Base-by-base conservation (phyloP, 2,113 vertebrate species). In the Ramphastos sulfuratus region DNA sequence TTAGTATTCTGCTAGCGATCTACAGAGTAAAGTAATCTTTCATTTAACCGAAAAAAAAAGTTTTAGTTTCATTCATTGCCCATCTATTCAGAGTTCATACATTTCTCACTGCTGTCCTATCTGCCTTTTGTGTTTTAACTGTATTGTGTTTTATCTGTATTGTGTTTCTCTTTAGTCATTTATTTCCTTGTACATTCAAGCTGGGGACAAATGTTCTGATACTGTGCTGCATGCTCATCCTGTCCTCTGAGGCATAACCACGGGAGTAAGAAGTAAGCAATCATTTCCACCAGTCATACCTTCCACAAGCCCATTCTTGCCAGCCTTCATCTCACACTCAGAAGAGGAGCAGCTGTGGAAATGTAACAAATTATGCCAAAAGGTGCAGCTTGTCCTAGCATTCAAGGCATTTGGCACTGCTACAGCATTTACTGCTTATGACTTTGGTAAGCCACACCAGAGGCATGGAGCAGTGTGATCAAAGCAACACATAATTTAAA, bases 221-320 rank as follows among this genome's bases (percentile, higher is more conserved):
- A 31, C 23, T 2, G 16, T 2, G 56, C 75, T 66, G 28, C 35
- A 4, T 3, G 52, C 50, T 33, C 67, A 44, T 21, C 42, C 54
- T 56, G 67, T 80, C 54, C 82, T 86, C 75, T 8, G 82, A 80
- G 87, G 79, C 67, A 60, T 33, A 50, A 31, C 10, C 60, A 61
- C 61, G 24, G 48, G 24, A 61, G 30, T 9, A 5, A 76, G 44
- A 27, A 63, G 71, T 33, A 13, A 80, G 79, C 72, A 73, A 78
- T 33, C 67, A 37, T 69, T 95, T 42, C 76, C 82, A 92, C 42
- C 73, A 92, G 72, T 86, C 95, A 72, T 65, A 27, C 70, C 93
- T 91, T 94, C 72, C 82, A 77, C 90, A 85, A 86, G 89, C 69
- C 85, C 42, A 2, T 59, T 95, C 91, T 91, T 96, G 87, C 82